Evolutionary conservation across 2,797 vertebrate species (phyloP).

Genomic region (Bradypodion ventrale): DNA sequence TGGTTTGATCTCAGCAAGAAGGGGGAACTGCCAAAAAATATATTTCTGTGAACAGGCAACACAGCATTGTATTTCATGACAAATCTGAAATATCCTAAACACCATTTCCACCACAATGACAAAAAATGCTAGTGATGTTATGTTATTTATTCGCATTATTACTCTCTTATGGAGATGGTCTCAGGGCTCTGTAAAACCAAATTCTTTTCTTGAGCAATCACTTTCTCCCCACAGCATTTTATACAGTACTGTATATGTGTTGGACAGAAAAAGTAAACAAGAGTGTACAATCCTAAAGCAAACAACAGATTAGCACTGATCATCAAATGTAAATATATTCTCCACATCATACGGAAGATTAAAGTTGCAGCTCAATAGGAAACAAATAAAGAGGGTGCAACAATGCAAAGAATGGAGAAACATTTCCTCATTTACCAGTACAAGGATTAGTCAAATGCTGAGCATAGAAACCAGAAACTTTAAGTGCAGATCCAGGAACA

Average conservation of each 20-base stretch:
- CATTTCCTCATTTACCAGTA: neutral
- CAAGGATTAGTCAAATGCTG: neutral
- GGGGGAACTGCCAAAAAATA: no score
- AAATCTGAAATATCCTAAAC: neutral
- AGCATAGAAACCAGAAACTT: no score
- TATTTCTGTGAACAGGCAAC: neutral
- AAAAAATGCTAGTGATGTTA: neutral
- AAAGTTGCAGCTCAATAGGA: neutral
- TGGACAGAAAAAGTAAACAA: neutral
- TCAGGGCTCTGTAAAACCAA: neutral
- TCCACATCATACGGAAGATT: neutral
- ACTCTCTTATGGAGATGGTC: no score
- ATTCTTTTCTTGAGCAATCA: neutral
- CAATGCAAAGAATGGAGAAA: neutral
- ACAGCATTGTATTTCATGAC: neutral
- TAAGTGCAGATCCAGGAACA: no score
- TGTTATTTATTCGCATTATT: neutral
- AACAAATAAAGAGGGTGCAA: neutral
- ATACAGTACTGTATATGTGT: neutral
- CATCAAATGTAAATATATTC: neutral
- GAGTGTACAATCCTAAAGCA: neutral
- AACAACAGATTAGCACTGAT: neutral
- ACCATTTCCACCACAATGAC: no score
- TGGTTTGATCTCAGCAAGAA: no score
- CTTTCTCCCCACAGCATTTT: neutral